These are phyloP conservation scores for Nemoura dubitans DNA, from an alignment of 2,888 invertebrate species.

Conservation along the genomic window DNA sequence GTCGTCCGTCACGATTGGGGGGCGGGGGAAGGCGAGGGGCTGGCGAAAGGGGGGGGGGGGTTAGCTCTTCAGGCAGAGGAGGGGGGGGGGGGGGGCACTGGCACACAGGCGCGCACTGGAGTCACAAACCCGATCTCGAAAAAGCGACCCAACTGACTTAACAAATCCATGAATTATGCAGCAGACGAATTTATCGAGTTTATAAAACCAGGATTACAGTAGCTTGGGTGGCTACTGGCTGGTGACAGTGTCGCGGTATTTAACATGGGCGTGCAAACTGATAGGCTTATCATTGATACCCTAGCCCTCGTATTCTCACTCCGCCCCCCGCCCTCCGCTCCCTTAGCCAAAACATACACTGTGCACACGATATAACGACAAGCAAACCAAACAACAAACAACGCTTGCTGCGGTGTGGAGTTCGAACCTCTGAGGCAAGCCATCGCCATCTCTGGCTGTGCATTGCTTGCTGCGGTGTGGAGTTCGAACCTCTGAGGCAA, in stretches of 20 bases:
- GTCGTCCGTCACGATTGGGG: constrained; percentile 50
- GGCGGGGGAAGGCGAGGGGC: constrained; percentile 4
- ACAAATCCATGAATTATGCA: constrained; percentile 52
- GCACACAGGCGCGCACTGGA: constrained; percentile 1
- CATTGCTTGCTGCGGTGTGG: no score
- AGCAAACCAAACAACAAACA: background rate
- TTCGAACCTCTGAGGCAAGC: no score
- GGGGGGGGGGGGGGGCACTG: constrained; percentile 28
- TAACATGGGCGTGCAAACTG: constrained; percentile 23
- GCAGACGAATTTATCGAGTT: constrained; percentile 51
- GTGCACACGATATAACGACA: background rate
- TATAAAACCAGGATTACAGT: constrained; percentile 52
- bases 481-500: no score
- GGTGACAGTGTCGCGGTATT: constrained; percentile 16
- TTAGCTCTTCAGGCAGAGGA: constrained; percentile 43
- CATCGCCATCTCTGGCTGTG: no score
- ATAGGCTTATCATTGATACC: constrained; percentile 37
- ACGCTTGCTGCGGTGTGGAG: no score
- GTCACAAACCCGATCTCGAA: constrained; percentile 39
- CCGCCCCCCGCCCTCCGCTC: background rate
- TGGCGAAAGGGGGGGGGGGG: constrained; percentile 16
- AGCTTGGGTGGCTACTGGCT: background rate
- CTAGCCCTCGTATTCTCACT: background rate
- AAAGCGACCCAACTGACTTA: constrained; percentile 45
- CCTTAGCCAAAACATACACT: background rate